These are phyloP conservation scores for Hyphantria cunea DNA, from an alignment of 1,140 invertebrate species.

Conservation along the genomic window DNA sequence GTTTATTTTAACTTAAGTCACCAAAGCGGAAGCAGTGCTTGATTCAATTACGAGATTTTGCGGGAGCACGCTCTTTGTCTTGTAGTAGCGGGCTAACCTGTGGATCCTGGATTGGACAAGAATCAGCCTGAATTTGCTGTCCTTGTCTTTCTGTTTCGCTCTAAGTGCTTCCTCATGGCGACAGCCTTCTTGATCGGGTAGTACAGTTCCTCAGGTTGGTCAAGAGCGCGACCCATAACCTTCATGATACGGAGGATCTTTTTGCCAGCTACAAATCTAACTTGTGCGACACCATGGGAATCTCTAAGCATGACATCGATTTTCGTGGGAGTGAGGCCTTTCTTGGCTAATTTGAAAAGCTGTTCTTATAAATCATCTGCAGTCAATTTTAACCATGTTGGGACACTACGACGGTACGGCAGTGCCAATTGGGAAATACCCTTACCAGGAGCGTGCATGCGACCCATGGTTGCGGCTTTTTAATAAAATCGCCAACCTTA, in stretches of 20 bases:
- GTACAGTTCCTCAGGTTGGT: conserved; percentile 98
- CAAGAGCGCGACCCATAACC: conserved; percentile 96
- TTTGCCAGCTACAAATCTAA: conserved; percentile 98
- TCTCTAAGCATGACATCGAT: conserved; percentile 99
- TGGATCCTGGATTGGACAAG: conserved; percentile 99
- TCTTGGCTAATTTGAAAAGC: conserved; percentile 98
- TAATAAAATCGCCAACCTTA: conserved; percentile 71
- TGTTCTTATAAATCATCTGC: conserved; percentile 99
- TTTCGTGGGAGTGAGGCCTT: conserved; percentile 99
- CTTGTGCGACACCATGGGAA: conserved; percentile 99
- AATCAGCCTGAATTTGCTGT: conserved; percentile 99
- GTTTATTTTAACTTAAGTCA: conserved; percentile 90
- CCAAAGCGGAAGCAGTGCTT: conserved; percentile 97
- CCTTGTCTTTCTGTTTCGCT: conserved; percentile 98
- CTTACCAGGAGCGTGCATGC: conserved; percentile 99
- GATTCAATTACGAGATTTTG: conserved; percentile 99
- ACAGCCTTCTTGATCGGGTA: conserved; percentile 99
- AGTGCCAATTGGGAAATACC: conserved; percentile 99
- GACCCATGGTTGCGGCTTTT: conserved; percentile 92
- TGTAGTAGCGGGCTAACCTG: conserved; percentile 98
- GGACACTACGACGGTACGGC: conserved; percentile 98
- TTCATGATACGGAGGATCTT: conserved; percentile 99
- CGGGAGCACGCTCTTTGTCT: conserved; percentile 96
- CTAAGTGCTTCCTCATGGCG: conserved; percentile 99
- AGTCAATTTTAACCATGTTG: conserved; percentile 98